Conservation (phyloP, 2,888 invertebrate species). For the Magallana nippona region DNA sequence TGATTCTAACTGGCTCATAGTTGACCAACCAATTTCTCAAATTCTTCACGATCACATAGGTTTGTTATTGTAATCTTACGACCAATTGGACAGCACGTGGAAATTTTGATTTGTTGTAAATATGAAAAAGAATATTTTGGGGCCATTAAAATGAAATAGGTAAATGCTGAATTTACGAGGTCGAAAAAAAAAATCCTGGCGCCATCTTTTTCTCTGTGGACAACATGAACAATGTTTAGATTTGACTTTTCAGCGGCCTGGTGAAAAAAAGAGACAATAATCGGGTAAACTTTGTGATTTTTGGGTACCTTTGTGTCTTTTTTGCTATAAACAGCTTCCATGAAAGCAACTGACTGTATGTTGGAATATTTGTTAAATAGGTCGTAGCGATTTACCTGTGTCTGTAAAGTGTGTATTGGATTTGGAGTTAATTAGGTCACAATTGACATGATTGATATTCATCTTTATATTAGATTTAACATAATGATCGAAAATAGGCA, state of each 20-base stretch:
- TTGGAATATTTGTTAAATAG: too few species aligned
- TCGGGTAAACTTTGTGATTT: background rate
- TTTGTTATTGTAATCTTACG: conserved; percentile 68
- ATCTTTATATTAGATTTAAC: too few species aligned
- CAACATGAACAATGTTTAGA: background rate
- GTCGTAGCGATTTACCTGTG: too few species aligned
- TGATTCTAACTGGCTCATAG: conserved; percentile 75
- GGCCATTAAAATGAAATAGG: background rate
- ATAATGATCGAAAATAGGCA: too few species aligned
- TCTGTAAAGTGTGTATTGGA: too few species aligned
- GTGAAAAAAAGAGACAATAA: background rate
- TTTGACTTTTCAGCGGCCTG: background rate
- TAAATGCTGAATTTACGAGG: background rate
- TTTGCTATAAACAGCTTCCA: too few species aligned
- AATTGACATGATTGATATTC: too few species aligned
- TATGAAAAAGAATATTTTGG: conserved; percentile 17
- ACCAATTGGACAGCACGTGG: conserved; percentile 64
- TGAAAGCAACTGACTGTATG: too few species aligned
- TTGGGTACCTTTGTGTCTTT: too few species aligned
- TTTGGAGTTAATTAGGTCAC: too few species aligned
- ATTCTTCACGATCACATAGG: conserved; percentile 69
- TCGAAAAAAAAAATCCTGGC: conserved; percentile 30
- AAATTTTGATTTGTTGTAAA: conserved; percentile 44
- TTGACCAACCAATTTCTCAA: conserved; percentile 78
- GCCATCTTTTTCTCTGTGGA: conserved; percentile 26